Evolutionary conservation across 2,797 vertebrate species (phyloP).

Genomic region (Gymnoscopelus braueri): DNA sequence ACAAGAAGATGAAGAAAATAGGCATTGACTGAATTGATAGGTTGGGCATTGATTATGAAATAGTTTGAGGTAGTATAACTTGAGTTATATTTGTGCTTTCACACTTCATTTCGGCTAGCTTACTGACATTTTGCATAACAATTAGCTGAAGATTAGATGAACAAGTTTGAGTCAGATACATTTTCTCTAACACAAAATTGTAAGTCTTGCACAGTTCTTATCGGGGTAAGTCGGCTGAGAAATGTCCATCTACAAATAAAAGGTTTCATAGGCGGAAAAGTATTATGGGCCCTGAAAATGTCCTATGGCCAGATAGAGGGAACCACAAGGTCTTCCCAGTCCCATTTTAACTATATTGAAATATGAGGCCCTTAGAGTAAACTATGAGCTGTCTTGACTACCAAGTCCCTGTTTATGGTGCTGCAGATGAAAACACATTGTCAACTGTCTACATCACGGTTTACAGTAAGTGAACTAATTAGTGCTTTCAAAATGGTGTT

Average conservation of each 20-base stretch:
- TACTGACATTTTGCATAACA: conserved; percentile 51
- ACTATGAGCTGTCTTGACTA: too few species aligned
- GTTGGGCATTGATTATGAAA: conserved; percentile 12
- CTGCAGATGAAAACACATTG: conserved; percentile 21
- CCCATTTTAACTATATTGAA: conserved; percentile 56
- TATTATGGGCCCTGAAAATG: conserved; percentile 49
- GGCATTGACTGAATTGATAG: conserved; percentile 30
- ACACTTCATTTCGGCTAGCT: conserved; percentile 34
- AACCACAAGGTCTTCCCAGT: conserved; percentile 66
- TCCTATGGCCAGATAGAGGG: conserved; percentile 70
- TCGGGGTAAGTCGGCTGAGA: conserved; percentile 62
- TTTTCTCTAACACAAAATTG: background rate
- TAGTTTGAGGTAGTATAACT: conserved; percentile 43
- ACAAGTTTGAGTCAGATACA: conserved; percentile 23
- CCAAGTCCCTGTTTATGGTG: conserved; percentile 27
- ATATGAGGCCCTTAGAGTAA: too few species aligned
- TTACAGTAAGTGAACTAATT: background rate
- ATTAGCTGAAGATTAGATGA: conserved; percentile 58
- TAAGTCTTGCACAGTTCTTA: conserved; percentile 60
- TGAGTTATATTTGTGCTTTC: conserved; percentile 50
- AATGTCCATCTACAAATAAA: conserved; percentile 63
- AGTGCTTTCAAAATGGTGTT: too few species aligned
- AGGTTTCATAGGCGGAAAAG: conserved; percentile 57
- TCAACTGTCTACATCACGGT: conserved; percentile 17
- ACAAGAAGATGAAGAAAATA: conserved; percentile 20